Evolutionary conservation across 2,113 vertebrate species (phyloP).

Genomic region (Oreochromis spilurus): DNA sequence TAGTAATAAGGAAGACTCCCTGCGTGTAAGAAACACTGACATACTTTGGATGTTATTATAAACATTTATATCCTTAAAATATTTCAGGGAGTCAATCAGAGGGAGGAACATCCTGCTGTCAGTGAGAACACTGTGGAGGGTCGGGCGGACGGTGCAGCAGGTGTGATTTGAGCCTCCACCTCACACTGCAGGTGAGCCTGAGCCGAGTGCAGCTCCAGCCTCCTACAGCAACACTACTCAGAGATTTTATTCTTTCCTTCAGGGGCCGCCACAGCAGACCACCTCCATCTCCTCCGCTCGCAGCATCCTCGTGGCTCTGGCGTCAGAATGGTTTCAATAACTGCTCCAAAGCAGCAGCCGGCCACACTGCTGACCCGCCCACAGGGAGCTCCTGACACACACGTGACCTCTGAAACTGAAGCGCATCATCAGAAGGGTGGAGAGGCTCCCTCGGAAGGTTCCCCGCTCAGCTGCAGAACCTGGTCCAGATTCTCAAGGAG

Average conservation of each 20-base stretch:
- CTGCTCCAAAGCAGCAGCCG: not conserved
- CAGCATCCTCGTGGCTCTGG: not conserved
- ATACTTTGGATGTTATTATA: not conserved
- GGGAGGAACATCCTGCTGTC: not conserved
- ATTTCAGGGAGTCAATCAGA: not conserved
- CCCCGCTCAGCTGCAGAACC: not conserved
- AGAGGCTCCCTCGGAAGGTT: not conserved
- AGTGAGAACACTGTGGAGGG: not conserved
- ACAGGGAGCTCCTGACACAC: too few relatives aligned
- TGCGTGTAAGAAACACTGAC: not conserved
- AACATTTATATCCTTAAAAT: not conserved
- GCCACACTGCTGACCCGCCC: too few relatives aligned
- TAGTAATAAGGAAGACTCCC: not conserved
- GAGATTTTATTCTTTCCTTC: not conserved
- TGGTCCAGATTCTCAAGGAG: not conserved
- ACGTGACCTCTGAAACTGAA: too few relatives aligned
- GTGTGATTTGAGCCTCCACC: not conserved
- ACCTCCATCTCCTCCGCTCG: accelerated
- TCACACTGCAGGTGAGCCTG: not conserved
- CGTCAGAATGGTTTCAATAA: not conserved
- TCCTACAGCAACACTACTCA: not conserved
- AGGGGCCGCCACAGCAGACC: not conserved
- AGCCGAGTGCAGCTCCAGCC: not conserved
- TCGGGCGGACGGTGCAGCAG: not conserved
- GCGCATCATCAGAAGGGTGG: too few relatives aligned